Evolutionary conservation across 1,140 invertebrate genomes (phyloP).

Genomic region (Lasioglossum baleicum): DNA sequence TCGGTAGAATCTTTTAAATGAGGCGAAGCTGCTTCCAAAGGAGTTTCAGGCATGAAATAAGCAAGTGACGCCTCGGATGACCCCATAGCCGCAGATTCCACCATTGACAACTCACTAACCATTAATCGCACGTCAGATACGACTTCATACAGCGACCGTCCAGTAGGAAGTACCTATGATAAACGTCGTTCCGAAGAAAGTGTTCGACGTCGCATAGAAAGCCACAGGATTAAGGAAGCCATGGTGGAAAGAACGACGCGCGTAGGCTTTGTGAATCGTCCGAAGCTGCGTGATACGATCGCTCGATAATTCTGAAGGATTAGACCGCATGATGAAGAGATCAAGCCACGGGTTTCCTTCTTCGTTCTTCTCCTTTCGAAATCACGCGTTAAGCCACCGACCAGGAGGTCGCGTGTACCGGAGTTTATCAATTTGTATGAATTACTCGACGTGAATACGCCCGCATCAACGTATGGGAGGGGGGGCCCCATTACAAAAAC

Average conservation of each 20-base stretch:
- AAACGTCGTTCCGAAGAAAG: not conserved
- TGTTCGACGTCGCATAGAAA: not conserved
- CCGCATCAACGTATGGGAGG: constrained; percentile 54
- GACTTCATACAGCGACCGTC: not conserved
- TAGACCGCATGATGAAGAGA: constrained; percentile 49
- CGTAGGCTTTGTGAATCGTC: constrained; percentile 15
- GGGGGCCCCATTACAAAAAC: constrained; percentile 59
- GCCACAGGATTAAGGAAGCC: constrained; percentile 14
- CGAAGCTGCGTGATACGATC: constrained; percentile 46
- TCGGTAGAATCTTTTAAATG: too few relatives aligned
- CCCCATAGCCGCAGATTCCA: too few relatives aligned
- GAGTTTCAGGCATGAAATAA: too few relatives aligned
- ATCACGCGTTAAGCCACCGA: constrained; percentile 40
- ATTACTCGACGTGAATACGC: constrained; percentile 59
- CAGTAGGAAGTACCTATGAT: not conserved
- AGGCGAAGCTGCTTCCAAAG: too few relatives aligned
- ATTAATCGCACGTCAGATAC: not conserved
- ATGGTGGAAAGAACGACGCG: not conserved
- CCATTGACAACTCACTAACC: not conserved
- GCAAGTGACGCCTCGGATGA: too few relatives aligned
- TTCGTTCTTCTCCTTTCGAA: constrained; percentile 39
- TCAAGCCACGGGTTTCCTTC: constrained; percentile 15
- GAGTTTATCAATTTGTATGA: constrained; percentile 60
- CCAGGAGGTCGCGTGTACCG: constrained; percentile 52
- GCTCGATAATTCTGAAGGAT: constrained; percentile 65